Percentiles rank a stretch among this genome's conserved stretches.
These are phyloP conservation scores for Cirrhinus molitorella DNA, from an alignment of 2,797 vertebrate genomes.

Conservation along the genomic window DNA sequence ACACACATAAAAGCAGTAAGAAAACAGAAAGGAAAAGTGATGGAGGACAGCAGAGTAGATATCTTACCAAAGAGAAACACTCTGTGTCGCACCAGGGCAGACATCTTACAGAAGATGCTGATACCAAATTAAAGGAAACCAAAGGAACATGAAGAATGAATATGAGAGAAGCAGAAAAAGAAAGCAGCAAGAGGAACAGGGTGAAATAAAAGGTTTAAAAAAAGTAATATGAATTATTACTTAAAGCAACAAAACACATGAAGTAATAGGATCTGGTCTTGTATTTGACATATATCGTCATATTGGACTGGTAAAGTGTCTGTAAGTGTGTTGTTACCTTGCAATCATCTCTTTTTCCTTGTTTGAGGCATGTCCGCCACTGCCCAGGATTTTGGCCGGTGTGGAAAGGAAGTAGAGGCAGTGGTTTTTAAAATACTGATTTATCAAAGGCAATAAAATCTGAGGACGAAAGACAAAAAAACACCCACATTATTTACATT, in stretches of 20 bases:
- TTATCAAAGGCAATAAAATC: conserved; percentile 93
- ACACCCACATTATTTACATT: background rate
- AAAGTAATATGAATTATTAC: background rate
- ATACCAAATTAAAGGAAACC: conserved; percentile 51
- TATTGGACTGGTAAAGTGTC: background rate
- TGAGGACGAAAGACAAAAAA: conserved; percentile 63
- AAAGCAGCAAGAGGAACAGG: conserved; percentile 13
- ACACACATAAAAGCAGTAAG: conserved; percentile 32
- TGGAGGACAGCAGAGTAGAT: conserved; percentile 31
- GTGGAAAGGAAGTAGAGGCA: conserved; percentile 96
- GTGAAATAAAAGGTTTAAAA: conserved; percentile 26
- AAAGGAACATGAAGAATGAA: conserved; percentile 31
- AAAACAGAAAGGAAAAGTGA: conserved; percentile 6
- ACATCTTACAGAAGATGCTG: conserved; percentile 97
- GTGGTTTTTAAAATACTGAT: conserved; percentile 96
- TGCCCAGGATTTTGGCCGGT: conserved; percentile 91
- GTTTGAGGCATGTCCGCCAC: conserved; percentile 92
- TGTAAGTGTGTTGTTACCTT: conserved; percentile 75
- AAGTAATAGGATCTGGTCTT: background rate
- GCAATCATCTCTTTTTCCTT: conserved; percentile 98
- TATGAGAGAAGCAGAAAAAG: conserved; percentile 36
- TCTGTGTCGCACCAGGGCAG: conserved; percentile 92
- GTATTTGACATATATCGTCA: background rate
- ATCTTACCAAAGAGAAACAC: conserved; percentile 94
- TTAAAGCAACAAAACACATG: background rate